Evolutionary conservation across 1,140 invertebrate species (phyloP).

Genomic region (Hetaerina americana): DNA sequence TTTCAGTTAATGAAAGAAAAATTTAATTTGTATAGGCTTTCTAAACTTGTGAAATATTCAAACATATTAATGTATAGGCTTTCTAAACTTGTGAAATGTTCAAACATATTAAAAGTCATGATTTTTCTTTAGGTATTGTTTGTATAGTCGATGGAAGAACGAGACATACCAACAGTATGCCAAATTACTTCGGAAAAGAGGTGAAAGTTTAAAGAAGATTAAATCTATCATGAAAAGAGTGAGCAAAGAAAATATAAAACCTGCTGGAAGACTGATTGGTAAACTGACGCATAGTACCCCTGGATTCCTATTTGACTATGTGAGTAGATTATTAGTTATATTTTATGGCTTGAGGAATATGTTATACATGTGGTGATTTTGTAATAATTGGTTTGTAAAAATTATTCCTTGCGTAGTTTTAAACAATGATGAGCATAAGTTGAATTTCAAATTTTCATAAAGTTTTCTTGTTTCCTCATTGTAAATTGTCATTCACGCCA

Average conservation of each 20-base stretch:
- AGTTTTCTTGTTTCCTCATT: too few species aligned
- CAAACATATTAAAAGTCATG: background rate
- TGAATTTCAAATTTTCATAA: too few species aligned
- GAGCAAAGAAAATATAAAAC: conserved; percentile 97
- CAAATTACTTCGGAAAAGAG: conserved; percentile 63
- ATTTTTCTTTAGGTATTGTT: conserved; percentile 50
- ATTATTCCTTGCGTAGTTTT: too few species aligned
- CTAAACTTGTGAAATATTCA: too few species aligned
- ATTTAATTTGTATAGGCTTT: too few species aligned
- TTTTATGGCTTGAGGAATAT: too few species aligned
- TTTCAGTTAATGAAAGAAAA: too few species aligned
- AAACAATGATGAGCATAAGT: too few species aligned
- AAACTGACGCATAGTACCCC: conserved; percentile 95
- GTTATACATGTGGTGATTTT: too few species aligned
- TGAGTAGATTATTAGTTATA: conserved; percentile 31
- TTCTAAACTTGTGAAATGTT: too few species aligned
- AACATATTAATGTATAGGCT: background rate
- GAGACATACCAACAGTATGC: conserved; percentile 72
- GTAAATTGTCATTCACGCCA: too few species aligned
- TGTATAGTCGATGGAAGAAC: conserved; percentile 92
- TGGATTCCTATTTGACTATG: conserved; percentile 91
- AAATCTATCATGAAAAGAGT: conserved; percentile 96
- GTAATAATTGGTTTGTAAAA: too few species aligned
- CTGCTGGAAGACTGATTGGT: conserved; percentile 84
- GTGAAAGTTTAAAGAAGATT: conserved; percentile 77